Evolutionary conservation across 2,888 invertebrate genomes (phyloP), one percentile per base, ranked within the genome.

Genomic region (Syrista parreyssii): DNA sequence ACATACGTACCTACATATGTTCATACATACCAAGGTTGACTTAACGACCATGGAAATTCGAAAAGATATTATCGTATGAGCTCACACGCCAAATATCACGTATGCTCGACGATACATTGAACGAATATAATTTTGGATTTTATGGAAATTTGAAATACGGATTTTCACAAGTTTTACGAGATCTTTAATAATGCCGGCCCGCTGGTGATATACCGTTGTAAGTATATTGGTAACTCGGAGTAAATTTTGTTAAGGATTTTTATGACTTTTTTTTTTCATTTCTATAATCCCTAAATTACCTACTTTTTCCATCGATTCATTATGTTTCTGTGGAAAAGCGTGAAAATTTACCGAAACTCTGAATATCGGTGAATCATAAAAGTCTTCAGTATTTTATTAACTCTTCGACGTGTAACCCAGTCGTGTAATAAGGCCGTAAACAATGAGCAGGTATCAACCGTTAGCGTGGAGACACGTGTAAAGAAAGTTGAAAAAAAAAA

Each of bases 301-400:
- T 55, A 55, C 23, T 23, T 55, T 23, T 55, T 55, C 2, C 23
- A 55, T 23, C 23, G 23, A 55, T 2, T 23, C 23, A 55, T 2
- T 55, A 23, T 9, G 55, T 55, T 55, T 55, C 55, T 55, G 6
- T 55, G 55, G 12, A 55, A 55, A 23, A 55, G 1, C 55, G 23
- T 55, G 55, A 55, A 55, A 23, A 23, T 55, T 55, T 55, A 55
- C 1, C 9, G 72, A 11, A 55, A 75, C 12, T 15, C 74, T 71
- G 68, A 3, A 40, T n/a, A 74, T 74, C 32, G n/a, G 3, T 35
- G 15, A 77, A 35, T 11, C 31, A 33, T 36, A 75, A 30, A 55
- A 12, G 68, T 75, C n/a, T 71, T 71, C 15, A 40, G 74, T 71
- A 71, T 75, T 77, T 77, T 32, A 36, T 75, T 15, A 68, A 75